Evolutionary conservation across 2,113 vertebrate genomes (phyloP).

Genomic region (Dipodomys spectabilis): DNA sequence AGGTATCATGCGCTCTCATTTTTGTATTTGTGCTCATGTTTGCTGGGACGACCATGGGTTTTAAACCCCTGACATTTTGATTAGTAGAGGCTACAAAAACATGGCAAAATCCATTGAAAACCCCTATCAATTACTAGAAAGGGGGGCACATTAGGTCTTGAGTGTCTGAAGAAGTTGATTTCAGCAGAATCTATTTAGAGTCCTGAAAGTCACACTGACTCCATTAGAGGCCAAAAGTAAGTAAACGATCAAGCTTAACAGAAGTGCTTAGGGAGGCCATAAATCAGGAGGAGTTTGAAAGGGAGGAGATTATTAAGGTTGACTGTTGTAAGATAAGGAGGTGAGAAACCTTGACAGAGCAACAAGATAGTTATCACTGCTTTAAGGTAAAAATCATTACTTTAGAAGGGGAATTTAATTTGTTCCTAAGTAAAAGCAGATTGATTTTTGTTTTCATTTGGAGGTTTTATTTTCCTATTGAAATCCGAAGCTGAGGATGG

Average conservation of each 20-base stretch:
- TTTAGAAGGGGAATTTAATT: conserved; percentile 76
- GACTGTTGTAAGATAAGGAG: conserved; percentile 72
- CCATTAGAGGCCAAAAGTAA: conserved; percentile 74
- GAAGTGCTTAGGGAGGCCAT: conserved; percentile 68
- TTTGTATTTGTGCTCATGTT: background rate
- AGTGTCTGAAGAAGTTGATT: conserved; percentile 73
- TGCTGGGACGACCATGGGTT: background rate
- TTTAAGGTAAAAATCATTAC: conserved; percentile 83
- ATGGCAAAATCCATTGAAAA: conserved; percentile 40
- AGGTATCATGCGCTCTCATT: background rate
- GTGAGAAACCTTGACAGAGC: conserved; percentile 73
- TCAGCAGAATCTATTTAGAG: conserved; percentile 77
- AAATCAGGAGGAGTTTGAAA: conserved; percentile 77
- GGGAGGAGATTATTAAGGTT: conserved; percentile 78
- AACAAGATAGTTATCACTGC: conserved; percentile 76
- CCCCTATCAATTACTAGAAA: conserved; percentile 62
- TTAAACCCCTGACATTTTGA: conserved; percentile 1
- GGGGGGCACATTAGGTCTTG: background rate
- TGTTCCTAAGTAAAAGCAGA: conserved; percentile 78
- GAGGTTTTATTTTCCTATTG: conserved; percentile 73
- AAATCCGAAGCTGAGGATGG: conserved; percentile 34
- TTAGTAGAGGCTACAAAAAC: conserved; percentile 22
- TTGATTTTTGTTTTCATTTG: conserved; percentile 78
- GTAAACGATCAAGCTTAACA: conserved; percentile 71
- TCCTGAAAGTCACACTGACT: conserved; percentile 74